phyloP scores from a whole-genome alignment of 1,140 invertebrate genomes.

The Coenobita brevimanus region DNA sequence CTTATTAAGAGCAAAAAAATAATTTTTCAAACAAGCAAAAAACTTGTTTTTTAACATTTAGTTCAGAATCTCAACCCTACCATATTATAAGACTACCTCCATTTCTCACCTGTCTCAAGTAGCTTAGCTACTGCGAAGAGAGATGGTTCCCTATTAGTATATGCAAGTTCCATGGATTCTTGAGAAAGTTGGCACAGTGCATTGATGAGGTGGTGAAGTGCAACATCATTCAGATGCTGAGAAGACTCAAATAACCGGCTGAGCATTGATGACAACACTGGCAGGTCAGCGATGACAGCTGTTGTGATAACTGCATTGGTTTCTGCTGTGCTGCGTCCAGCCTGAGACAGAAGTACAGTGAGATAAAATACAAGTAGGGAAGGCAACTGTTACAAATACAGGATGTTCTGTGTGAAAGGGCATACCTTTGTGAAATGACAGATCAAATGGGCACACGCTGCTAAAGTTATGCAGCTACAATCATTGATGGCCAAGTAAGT shows the following conservation, averaged over 20 bases:
- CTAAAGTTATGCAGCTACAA: too few species aligned
- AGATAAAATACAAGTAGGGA: not conserved
- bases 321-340: conserved; percentile 79
- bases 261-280: conserved; percentile 93
- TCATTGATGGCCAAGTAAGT: too few species aligned
- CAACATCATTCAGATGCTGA: conserved; percentile 93
- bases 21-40: too few species aligned
- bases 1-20: too few species aligned
- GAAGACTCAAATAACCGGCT: conserved; percentile 95
- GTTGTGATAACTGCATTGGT: conserved; percentile 95
- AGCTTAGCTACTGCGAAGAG: conserved; percentile 98
- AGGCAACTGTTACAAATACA: too few species aligned
- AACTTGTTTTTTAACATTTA: too few species aligned
- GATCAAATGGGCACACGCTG: too few species aligned
- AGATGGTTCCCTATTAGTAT: conserved; percentile 96
- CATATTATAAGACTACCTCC: too few species aligned
- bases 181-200: conserved; percentile 96
- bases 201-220: conserved; percentile 96
- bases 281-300: conserved; percentile 95
- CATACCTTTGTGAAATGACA: too few species aligned
- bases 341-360: conserved; percentile 11
- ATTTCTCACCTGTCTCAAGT: conserved; percentile 86
- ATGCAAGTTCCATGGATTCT: conserved; percentile 97
- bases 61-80: too few species aligned
- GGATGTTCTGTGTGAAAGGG: not conserved